Evolutionary conservation across 2,113 vertebrate species (phyloP).

Genomic region (Sterrhoptilus dennistouni): DNA sequence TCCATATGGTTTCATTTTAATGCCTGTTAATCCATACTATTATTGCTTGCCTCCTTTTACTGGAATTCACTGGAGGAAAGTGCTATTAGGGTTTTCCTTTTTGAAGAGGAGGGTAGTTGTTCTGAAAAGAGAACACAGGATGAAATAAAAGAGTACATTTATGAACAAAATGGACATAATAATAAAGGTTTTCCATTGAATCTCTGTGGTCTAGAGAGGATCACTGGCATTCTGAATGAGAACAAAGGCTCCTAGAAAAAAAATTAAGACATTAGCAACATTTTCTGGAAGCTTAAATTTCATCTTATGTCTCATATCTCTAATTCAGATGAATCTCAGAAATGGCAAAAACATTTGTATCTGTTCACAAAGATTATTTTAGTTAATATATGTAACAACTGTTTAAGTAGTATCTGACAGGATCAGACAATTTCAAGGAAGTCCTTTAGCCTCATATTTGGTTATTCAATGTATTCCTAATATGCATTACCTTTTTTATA

Average conservation of each 20-base stretch:
- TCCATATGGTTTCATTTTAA: conserved; percentile 59
- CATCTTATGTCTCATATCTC: neutral
- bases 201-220: neutral
- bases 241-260: neutral
- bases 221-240: neutral
- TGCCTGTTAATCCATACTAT: neutral
- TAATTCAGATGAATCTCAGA: neutral
- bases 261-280: neutral
- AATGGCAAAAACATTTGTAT: neutral
- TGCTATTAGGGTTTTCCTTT: conserved; percentile 16
- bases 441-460: neutral
- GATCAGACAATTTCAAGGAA: neutral
- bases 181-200: neutral
- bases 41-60: conserved; percentile 6
- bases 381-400: neutral
- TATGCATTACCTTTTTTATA: neutral
- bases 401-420: neutral
- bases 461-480: neutral
- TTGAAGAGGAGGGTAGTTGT: neutral
- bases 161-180: neutral
- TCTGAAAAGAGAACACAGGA: neutral
- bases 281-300: neutral
- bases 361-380: neutral
- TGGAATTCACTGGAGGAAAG: neutral
- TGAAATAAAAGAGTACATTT: conserved; percentile 23